Evolutionary conservation across 2,888 invertebrate genomes (phyloP), one percentile per base, ranked within the genome.

Genomic region (Labia minor): DNA sequence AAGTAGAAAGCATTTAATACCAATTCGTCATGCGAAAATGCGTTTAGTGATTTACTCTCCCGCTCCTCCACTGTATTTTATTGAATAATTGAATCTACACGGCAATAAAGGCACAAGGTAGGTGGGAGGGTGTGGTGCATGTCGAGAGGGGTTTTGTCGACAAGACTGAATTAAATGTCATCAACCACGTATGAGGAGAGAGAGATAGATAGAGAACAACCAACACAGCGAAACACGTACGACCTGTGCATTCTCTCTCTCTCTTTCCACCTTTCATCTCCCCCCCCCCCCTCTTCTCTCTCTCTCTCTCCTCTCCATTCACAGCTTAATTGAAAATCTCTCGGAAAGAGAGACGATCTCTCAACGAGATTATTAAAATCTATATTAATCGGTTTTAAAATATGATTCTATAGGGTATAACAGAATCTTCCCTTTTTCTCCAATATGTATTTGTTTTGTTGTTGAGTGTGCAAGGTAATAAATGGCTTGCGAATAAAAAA

Each of bases 1-100:
- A 26, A 26, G 26, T 26, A 26, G 26, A 49, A 49, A 14, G 49
- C 49, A 49, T 49, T 49, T 49, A 49, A 49, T 49, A 49, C 49
- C 49, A 49, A 49, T 49, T 49, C 49, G 49, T 49, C 49, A 49
- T n/a, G 49, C 49, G 49, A 49, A 49, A 49, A 49, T 49, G 49
- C 49, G 49, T 49, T 49, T 49, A 49, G 49, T 49, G 49, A 49
- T 49, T 49, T 49, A 14, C 49, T 49, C 49, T 49, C 49, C 14
- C 49, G 8, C 49, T 49, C n/a, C 16, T 49, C n/a, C 6, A 14
- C 16, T 49, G 49, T 49, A 49, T 49, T 49, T 49, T 49, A 49
- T 49, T 49, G 49, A 49, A 49, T 49, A 49, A 49, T 49, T 49
- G 49, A 49, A 49, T 49, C 49, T 49, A 16, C 49, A 49, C 49